Evolutionary conservation across 2,113 vertebrate species (phyloP), one percentile per base, ranked within the genome.

Genomic region (Glaucomys volans): DNA sequence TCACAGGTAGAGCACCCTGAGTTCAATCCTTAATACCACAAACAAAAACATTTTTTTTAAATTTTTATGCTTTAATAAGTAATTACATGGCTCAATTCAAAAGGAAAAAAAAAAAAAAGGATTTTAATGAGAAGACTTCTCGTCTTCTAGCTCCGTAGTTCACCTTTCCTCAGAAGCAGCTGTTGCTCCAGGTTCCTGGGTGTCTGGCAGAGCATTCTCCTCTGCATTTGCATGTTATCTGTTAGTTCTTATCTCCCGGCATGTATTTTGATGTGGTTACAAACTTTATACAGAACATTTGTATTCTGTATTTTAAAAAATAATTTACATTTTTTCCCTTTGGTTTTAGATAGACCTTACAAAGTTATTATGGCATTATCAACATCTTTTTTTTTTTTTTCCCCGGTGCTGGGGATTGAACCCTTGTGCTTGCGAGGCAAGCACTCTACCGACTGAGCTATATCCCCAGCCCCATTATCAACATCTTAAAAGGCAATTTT

Each of bases 401-500:
- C n/a, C n/a, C n/a, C n/a, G n/a, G n/a, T n/a, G n/a, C n/a, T n/a
- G n/a, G n/a, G n/a, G n/a, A n/a, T n/a, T n/a, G n/a, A n/a, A n/a
- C n/a, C n/a, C n/a, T n/a, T n/a, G n/a, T n/a, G n/a, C n/a, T n/a
- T n/a, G n/a, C n/a, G n/a, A n/a, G n/a, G n/a, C n/a, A n/a, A n/a
- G n/a, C n/a, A n/a, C n/a, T n/a, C n/a, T n/a, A n/a, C n/a, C n/a
- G n/a, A n/a, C n/a, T n/a, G n/a, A n/a, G n/a, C n/a, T n/a, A n/a
- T n/a, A n/a, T n/a, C n/a, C n/a, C n/a, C n/a, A n/a, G n/a, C n/a
- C n/a, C n/a, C n/a, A n/a, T n/a, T n/a, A 85, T 67, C 37, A 57
- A 96, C 74, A 86, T 79, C 71, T 20, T 47, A 93, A 91, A 86
- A 44, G 47, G 28, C 69, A 94, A 54, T 26, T 62, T 95, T 95